Percentiles rank a stretch among this genome's conserved stretches.
Conservation (phyloP, 2,113 vertebrate genomes). For the Lota lota region DNA sequence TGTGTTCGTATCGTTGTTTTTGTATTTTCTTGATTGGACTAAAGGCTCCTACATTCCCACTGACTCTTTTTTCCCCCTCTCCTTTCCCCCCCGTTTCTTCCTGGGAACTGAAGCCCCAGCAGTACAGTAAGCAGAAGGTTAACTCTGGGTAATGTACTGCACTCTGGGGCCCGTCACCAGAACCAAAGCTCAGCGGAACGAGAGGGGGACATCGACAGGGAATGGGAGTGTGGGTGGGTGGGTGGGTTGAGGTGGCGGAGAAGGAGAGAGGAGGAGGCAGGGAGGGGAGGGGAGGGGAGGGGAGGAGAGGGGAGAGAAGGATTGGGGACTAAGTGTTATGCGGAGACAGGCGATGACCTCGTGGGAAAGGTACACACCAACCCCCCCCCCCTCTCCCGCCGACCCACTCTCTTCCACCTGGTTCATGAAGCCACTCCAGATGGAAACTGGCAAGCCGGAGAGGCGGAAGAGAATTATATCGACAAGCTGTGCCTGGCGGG, state of each 20-base stretch:
- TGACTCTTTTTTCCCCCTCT: slow-evolving; percentile 8
- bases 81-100: neutral
- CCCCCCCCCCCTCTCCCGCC: neutral
- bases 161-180: slow-evolving; percentile 44
- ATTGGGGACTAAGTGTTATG: slow-evolving; percentile 43
- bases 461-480: slow-evolving; percentile 81
- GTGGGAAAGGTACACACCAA: slow-evolving; percentile 70
- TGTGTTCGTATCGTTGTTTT: slow-evolving; percentile 45
- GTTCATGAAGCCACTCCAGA: slow-evolving; percentile 81
- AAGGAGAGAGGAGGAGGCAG: neutral
- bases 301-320: slow-evolving; percentile 34
- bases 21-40: slow-evolving; percentile 19
- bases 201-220: neutral
- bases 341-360: slow-evolving; percentile 61
- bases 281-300: slow-evolving; percentile 7
- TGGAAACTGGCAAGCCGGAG: slow-evolving; percentile 80
- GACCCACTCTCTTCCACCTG: slow-evolving; percentile 2
- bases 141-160: slow-evolving; percentile 45
- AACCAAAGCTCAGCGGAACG: slow-evolving; percentile 34
- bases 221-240: neutral
- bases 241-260: neutral
- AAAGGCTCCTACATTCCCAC: neutral
- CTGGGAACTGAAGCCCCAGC: neutral
- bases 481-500: slow-evolving; percentile 74
- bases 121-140: slow-evolving; percentile 31